These are phyloP conservation scores for human DNA, from an alignment of 2,113 vertebrate species.

Conservation along the genomic window GRCh38 chr20:50100501-50101000, in stretches of 20 bases:
- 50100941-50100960: not conserved
- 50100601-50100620: not conserved
- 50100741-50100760: not conserved
- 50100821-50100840: not conserved
- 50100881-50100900: not conserved
- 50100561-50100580: too few species aligned
- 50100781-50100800: not conserved
- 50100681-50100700: not conserved
- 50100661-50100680: not conserved
- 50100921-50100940: not conserved
- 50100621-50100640: not conserved
- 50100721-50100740: not conserved
- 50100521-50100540: too few species aligned
- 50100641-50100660: not conserved
- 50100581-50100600: too few species aligned
- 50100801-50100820: not conserved
- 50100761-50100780: not conserved
- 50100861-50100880: not conserved
- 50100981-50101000: not conserved
- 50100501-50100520: too few species aligned
- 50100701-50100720: constrained; percentile 20
- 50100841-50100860: not conserved
- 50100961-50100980: not conserved
- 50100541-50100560: too few species aligned
- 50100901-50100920: constrained; percentile 34